These are phyloP conservation scores for Atlantisia rogersi DNA, from an alignment of 2,113 vertebrate species.

Conservation along the genomic window DNA sequence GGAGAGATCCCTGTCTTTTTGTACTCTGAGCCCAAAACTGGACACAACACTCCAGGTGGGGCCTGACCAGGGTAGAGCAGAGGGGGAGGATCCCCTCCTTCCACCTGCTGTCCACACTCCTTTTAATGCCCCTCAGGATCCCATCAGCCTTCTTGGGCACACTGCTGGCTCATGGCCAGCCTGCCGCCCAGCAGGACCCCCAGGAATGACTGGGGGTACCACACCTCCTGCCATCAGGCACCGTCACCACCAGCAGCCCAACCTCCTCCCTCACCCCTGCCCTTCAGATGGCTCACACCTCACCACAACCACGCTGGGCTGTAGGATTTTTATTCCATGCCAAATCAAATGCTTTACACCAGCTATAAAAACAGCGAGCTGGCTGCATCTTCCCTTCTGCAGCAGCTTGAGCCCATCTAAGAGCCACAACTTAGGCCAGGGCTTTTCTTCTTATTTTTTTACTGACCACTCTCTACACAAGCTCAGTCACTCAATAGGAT, in stretches of 20 bases:
- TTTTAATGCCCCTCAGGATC: too few relatives aligned
- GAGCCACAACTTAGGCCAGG: not conserved
- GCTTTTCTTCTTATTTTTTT: not conserved
- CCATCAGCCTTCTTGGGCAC: too few relatives aligned
- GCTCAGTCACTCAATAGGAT: not conserved
- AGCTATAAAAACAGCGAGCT: not conserved
- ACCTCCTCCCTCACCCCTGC: accelerated
- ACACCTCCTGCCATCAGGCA: not conserved
- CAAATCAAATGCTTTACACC: not conserved
- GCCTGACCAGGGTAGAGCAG: too few relatives aligned
- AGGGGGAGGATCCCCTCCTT: too few relatives aligned
- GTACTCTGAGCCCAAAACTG: too few relatives aligned
- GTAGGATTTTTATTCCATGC: not conserved
- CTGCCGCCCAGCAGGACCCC: too few relatives aligned
- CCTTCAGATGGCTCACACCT: not conserved
- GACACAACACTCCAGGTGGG: too few relatives aligned
- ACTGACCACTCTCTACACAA: not conserved
- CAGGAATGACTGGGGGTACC: not conserved
- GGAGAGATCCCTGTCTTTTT: too few relatives aligned
- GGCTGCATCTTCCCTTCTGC: not conserved
- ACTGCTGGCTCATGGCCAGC: too few relatives aligned
- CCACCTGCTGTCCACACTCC: too few relatives aligned
- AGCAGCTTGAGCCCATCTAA: not conserved
- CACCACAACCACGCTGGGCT: not conserved
- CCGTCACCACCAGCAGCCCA: not conserved